These are phyloP conservation scores for Himalopsyche tibetana DNA, from an alignment of 2,888 invertebrate genomes.

Conservation along the genomic window DNA sequence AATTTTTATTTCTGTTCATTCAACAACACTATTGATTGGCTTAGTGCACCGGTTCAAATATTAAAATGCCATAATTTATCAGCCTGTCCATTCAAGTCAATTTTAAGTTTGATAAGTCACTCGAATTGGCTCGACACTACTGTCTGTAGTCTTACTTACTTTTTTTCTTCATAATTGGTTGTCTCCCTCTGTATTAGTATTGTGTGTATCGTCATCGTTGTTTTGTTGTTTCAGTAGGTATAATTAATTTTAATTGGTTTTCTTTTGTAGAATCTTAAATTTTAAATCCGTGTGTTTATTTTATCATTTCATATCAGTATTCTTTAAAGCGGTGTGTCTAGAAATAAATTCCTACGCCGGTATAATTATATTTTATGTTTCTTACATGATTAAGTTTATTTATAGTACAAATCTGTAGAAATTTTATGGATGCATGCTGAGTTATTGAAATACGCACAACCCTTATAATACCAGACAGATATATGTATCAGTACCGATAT, in stretches of 20 bases:
- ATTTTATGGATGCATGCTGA: no score
- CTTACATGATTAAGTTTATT: no score
- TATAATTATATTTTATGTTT: no score
- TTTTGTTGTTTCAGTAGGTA: not conserved
- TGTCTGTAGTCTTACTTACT: not conserved
- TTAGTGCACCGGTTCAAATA: not conserved
- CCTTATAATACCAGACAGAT: no score
- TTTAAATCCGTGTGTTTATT: not conserved
- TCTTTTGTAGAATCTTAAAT: not conserved
- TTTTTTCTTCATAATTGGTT: not conserved
- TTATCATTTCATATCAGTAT: not conserved
- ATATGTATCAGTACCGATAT: no score
- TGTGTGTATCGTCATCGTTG: not conserved
- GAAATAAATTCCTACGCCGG: no score
- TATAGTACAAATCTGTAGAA: no score
- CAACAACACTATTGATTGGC: not conserved
- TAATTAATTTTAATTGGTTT: not conserved
- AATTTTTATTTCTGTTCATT: not conserved
- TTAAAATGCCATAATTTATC: not conserved
- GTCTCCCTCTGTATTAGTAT: not conserved
- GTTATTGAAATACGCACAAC: no score
- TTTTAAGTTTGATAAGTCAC: not conserved
- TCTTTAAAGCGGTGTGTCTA: no score
- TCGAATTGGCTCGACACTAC: not conserved
- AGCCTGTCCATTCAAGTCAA: not conserved